Base-by-base conservation (phyloP, 1,140 invertebrate species). In the Chlorops oryzae region DNA sequence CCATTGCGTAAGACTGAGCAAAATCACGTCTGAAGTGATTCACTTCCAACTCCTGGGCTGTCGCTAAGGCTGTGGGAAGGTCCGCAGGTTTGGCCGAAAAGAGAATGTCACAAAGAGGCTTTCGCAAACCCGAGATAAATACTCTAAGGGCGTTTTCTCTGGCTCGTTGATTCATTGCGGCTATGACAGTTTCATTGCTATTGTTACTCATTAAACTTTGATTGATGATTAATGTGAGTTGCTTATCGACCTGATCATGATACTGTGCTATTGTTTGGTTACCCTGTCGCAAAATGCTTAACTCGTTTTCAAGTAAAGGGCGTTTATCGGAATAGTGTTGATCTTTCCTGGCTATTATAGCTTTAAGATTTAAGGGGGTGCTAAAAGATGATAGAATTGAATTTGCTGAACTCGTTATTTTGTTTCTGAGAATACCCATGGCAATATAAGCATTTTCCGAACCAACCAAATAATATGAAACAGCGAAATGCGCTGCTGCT, bases 191-290 rank as follows among this genome's bases (percentile, higher is more conserved):
- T 44, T 12, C 21, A 10, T 35, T 49, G 1, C 27, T 42, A 10
- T 47, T 34, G 32, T 50, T 32, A 20, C 42, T 43, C 51, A 58
- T 58, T 10, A 41, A 40, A 5, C 34, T 46, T 41, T 58, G 51
- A 15, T 58, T 60, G 22, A 21, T 50, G 10, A 58, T 41, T 7
- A 51, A 40, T 3, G 51, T 53, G 6, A 56, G 38, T 25, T 58
- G 17, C 23, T 46, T 35, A 37, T 49, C 34, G 4, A 56, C 47
- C 7, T 49, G 28, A 13, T 52, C 49, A 35, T 55, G 52, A 34
- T 28, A 55, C 24, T 59, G 42, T 15, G 55, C 32, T 0, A 55
- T 24, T 43, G 45, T 35, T 21, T 48, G 23, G 12, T 13, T 49
- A 7, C 39, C 46, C 23, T 49, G 46, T 10, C 28, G 39, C 9